phyloP scores from a whole-genome alignment of 2,888 invertebrate genomes.

The Rhopalosiphum nymphaeae region DNA sequence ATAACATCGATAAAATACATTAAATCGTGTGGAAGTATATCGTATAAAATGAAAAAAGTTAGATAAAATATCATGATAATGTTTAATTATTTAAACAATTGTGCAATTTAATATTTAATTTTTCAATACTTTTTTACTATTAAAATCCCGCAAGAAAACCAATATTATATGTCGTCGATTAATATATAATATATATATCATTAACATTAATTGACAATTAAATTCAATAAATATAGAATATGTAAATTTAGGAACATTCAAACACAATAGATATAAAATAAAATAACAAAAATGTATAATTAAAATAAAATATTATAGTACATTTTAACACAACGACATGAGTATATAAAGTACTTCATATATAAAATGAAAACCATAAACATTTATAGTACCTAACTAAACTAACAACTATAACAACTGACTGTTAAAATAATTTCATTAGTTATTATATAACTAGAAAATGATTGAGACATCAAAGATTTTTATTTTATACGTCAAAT shows the following conservation, averaged over 20 bases:
- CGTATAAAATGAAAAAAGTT: neutral
- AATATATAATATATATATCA: neutral
- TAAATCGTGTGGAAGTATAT: neutral
- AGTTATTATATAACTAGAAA: neutral
- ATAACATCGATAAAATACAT: neutral
- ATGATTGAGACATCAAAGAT: constrained; percentile 12
- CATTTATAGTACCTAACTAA: neutral
- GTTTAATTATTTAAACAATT: neutral
- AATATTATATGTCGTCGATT: neutral
- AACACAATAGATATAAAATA: neutral
- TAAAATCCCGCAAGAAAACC: neutral
- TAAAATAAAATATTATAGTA: neutral
- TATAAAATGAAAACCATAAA: constrained; percentile 20
- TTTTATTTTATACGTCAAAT: neutral
- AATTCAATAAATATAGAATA: neutral
- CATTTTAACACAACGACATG: neutral
- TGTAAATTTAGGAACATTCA: neutral
- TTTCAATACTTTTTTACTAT: neutral
- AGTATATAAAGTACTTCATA: neutral
- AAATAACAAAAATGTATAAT: neutral
- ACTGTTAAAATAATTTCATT: constrained; percentile 2
- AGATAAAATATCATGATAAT: neutral
- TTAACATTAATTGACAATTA: neutral
- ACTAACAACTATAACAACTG: neutral
- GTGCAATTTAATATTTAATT: neutral